Percentiles rank a stretch among this genome's conserved stretches.
Conservation (phyloP, 2,113 vertebrate species). For the Peromyscus californicus region DNA sequence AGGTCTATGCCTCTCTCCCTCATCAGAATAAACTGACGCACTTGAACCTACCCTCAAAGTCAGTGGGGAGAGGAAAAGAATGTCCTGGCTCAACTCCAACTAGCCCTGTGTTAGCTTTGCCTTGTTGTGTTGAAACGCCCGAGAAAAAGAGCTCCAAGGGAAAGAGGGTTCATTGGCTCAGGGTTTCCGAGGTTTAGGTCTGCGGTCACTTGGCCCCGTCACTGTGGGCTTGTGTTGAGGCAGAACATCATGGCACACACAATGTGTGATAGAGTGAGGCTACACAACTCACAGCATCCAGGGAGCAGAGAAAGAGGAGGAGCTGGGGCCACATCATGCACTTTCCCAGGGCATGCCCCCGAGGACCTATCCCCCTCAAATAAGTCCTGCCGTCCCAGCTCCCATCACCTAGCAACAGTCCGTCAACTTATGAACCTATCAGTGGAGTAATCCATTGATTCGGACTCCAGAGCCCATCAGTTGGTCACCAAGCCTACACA, state of each 20-base stretch:
- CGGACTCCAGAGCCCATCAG: background rate
- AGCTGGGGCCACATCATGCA: background rate
- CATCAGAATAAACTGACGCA: too few species aligned
- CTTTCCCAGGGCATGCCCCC: too few species aligned
- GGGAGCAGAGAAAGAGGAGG: background rate
- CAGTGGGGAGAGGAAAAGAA: background rate
- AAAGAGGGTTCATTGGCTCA: background rate
- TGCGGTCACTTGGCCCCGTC: background rate
- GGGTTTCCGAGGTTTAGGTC: background rate
- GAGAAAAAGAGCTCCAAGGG: background rate
- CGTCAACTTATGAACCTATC: background rate
- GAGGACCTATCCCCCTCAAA: background rate
- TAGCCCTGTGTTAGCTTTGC: background rate
- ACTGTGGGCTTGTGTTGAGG: background rate
- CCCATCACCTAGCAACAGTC: background rate
- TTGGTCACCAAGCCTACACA: background rate
- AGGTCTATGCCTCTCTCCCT: background rate
- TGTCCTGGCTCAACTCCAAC: fast-evolving
- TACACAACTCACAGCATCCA: background rate
- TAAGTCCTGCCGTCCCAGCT: background rate
- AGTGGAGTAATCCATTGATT: background rate
- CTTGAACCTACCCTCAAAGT: background rate
- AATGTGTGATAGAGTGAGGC: background rate
- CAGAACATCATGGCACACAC: background rate
- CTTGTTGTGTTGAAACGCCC: background rate